Base-by-base conservation (phyloP, 2,113 vertebrate species). In the Brachionichthys hirsutus region DNA sequence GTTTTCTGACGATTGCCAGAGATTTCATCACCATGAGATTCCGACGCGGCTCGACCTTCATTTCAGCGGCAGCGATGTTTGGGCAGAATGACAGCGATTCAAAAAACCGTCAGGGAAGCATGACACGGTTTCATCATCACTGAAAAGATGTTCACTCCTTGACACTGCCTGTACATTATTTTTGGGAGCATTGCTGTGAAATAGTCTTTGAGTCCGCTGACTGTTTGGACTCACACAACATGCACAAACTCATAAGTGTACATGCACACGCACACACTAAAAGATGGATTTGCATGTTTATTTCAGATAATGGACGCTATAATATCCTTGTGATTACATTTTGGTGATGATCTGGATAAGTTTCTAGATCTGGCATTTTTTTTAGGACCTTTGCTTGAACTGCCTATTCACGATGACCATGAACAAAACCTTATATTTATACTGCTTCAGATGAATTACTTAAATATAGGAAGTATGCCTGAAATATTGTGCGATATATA, bases 1-100 rank as follows among this genome's bases (percentile, higher is more conserved):
- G 2, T 77, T 75, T 85, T 72, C 17, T 62, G 24, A 55, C 55
- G 66, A 77, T 88, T 87, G 66, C 84, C 4, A 0, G 45, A 43
- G 72, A 82, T 88, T 88, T 85, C 84, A 87, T 87, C 88, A 87
- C 70, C 30, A 9, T 22, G 40, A 49, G 68, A 68, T 62, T 67
- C 70, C 54, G 73, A 19, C 57, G 63, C 63, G 76, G 71, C 62
- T 67, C 64, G 70, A 78, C 67, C 67, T 78, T 66, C 56, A 62
- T 75, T 74, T 67, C 74, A 73, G 74, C 71, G 73, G 64, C 67
- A 54, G 63, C 56, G 69, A 75, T 76, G 71, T 85, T 71, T 77
- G 78, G 80, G 78, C 75, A 77, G 83, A 76, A 82, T 76, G 81
- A 70, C 74, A 62, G 78, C 60, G 77, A 82, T 82, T 78, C 50